A percentile compares a stretch with the other conserved stretches of the same genome.
Conservation (phyloP, 1,140 invertebrate species). For the Drosophila burlai region DNA sequence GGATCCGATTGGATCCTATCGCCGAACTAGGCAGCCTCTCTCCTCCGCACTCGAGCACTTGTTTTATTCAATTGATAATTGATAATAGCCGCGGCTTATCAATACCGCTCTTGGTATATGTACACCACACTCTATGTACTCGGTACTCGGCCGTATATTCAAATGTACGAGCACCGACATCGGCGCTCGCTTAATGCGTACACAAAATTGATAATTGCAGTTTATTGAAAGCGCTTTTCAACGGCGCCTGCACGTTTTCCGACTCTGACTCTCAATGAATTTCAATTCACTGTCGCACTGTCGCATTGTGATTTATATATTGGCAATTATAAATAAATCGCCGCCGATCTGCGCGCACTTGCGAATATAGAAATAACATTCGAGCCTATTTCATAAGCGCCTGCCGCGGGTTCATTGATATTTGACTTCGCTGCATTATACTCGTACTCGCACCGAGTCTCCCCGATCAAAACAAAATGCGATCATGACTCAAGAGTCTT, state of each 20-base stretch:
- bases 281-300: slow-evolving; percentile 41
- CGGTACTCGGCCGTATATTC: slow-evolving; percentile 7
- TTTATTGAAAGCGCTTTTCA: slow-evolving; percentile 53
- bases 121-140: slow-evolving; percentile 16
- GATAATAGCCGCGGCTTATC: slow-evolving; percentile 55
- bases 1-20: slow-evolving; percentile 31
- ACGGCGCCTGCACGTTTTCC: slow-evolving; percentile 47
- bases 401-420: slow-evolving; percentile 74
- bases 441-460: neutral
- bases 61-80: slow-evolving; percentile 62
- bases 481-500: slow-evolving; percentile 34
- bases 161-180: slow-evolving; percentile 10
- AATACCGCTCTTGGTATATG: slow-evolving; percentile 17
- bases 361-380: slow-evolving; percentile 44
- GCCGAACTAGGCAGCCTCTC: slow-evolving; percentile 18
- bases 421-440: slow-evolving; percentile 55
- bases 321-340: slow-evolving; percentile 42
- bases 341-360: slow-evolving; percentile 21
- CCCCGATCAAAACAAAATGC: slow-evolving; percentile 41
- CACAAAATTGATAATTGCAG: slow-evolving; percentile 72
- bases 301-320: slow-evolving; percentile 33
- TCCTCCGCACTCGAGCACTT: neutral
- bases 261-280: slow-evolving; percentile 72
- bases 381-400: slow-evolving; percentile 77
- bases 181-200: slow-evolving; percentile 67